Conservation (phyloP, 2,797 vertebrate species). For the Geotrypetes seraphini region DNA sequence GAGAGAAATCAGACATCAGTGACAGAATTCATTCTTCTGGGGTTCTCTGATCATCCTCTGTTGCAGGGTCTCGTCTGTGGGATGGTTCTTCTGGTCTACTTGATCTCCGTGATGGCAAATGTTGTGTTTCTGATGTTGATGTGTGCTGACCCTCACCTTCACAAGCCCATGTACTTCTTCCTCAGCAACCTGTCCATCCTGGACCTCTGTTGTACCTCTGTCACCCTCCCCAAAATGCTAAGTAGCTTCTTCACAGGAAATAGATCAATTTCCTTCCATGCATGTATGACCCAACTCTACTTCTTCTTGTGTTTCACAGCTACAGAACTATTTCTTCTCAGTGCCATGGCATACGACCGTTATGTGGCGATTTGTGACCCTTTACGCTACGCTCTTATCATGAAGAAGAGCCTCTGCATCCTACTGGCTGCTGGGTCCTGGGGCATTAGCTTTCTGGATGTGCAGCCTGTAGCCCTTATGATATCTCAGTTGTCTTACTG, state of each 20-base stretch:
- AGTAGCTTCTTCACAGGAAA: constrained; percentile 22
- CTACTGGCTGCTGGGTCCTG: constrained; percentile 8
- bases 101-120: constrained; percentile 1
- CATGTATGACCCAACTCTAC: constrained; percentile 22
- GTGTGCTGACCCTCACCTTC: background rate
- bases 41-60: constrained; percentile 1
- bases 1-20: constrained; percentile 7
- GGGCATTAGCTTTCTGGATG: constrained; percentile 15
- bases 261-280: constrained; percentile 14
- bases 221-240: constrained; percentile 18
- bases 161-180: constrained; percentile 14
- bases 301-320: constrained; percentile 17
- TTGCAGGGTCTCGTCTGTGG: too few relatives aligned
- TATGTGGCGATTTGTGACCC: constrained; percentile 27
- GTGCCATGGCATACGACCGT: constrained; percentile 23
- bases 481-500: constrained; percentile 29
- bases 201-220: constrained; percentile 6
- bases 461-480: constrained; percentile 7
- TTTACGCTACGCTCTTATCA: constrained; percentile 18
- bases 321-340: constrained; percentile 21
- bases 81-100: constrained; percentile 4
- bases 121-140: constrained; percentile 9
- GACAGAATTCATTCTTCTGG: constrained; percentile 5
- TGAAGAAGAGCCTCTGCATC: constrained; percentile 13
- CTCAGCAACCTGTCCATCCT: constrained; percentile 5